These are phyloP conservation scores for Sebastes hopkinsi DNA, from an alignment of 2,797 vertebrate genomes.

Conservation along the genomic window DNA sequence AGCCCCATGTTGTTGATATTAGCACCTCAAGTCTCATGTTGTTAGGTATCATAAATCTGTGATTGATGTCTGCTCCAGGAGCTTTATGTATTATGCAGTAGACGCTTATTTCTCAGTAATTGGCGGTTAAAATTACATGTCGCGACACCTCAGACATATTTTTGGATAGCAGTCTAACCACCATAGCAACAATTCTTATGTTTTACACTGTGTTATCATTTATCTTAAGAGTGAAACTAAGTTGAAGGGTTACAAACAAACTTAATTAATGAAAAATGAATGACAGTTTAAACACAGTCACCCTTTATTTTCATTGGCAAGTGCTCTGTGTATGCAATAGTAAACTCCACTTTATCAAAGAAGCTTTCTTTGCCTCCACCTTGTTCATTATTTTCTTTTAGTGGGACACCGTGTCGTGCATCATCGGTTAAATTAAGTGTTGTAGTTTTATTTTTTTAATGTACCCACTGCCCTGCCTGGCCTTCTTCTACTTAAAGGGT, in stretches of 20 bases:
- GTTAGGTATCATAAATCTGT: not conserved
- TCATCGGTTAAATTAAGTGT: too few relatives aligned
- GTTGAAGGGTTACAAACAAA: not conserved
- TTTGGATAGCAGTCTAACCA: not conserved
- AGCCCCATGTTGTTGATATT: slow-evolving; percentile 6
- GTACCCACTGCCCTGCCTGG: too few relatives aligned
- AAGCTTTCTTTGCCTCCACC: not conserved
- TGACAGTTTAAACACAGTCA: not conserved
- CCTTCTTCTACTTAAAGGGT: too few relatives aligned
- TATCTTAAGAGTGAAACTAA: not conserved
- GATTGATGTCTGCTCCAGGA: not conserved
- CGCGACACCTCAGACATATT: not conserved
- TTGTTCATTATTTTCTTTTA: not conserved
- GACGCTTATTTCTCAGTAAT: not conserved
- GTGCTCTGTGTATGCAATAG: not conserved
- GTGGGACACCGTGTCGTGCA: not conserved
- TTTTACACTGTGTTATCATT: not conserved
- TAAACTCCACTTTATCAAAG: not conserved
- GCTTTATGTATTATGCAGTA: not conserved
- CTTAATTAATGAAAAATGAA: not conserved
- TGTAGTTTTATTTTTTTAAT: too few relatives aligned
- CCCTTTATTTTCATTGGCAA: not conserved
- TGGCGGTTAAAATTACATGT: not conserved
- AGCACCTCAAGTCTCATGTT: not conserved
- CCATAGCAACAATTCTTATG: not conserved